phyloP scores from a whole-genome alignment of 2,797 vertebrate genomes.

The Tenualosa thibaudeaui region DNA sequence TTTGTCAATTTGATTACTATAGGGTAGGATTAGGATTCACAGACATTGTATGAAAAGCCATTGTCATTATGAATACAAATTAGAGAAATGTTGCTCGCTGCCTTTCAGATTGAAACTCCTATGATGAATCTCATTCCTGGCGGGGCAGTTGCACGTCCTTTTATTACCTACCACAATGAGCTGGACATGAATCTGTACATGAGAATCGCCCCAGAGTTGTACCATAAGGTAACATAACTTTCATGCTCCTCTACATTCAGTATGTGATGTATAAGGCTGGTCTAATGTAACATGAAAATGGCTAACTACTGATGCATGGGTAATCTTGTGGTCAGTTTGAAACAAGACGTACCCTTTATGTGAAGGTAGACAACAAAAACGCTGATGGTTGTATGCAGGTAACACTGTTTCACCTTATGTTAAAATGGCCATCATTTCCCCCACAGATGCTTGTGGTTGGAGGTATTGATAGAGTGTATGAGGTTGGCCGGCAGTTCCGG shows the following conservation, averaged over 20 bases:
- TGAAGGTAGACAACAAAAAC: not conserved
- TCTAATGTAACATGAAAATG: not conserved
- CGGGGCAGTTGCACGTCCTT: slow-evolving; percentile 93
- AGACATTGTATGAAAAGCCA: not conserved
- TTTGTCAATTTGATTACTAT: not conserved
- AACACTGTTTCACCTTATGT: not conserved
- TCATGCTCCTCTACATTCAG: not conserved
- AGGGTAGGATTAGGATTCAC: not conserved
- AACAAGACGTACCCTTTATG: too few relatives aligned
- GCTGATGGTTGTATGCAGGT: too few relatives aligned
- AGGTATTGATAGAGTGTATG: slow-evolving; percentile 94
- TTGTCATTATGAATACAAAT: not conserved
- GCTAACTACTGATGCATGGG: not conserved
- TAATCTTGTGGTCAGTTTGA: not conserved
- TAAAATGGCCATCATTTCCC: not conserved
- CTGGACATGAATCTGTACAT: slow-evolving; percentile 97
- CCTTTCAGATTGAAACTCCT: slow-evolving; percentile 90
- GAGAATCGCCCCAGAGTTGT: slow-evolving; percentile 97
- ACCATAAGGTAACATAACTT: slow-evolving; percentile 85
- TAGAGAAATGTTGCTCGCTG: not conserved
- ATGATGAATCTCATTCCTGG: slow-evolving; percentile 99
- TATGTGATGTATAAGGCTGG: not conserved
- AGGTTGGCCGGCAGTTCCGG: slow-evolving; percentile 95
- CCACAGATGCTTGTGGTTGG: slow-evolving; percentile 95
- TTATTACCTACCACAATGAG: slow-evolving; percentile 95